Base-by-base conservation (phyloP, 2,113 vertebrate genomes). In the Istiophorus platypterus region DNA sequence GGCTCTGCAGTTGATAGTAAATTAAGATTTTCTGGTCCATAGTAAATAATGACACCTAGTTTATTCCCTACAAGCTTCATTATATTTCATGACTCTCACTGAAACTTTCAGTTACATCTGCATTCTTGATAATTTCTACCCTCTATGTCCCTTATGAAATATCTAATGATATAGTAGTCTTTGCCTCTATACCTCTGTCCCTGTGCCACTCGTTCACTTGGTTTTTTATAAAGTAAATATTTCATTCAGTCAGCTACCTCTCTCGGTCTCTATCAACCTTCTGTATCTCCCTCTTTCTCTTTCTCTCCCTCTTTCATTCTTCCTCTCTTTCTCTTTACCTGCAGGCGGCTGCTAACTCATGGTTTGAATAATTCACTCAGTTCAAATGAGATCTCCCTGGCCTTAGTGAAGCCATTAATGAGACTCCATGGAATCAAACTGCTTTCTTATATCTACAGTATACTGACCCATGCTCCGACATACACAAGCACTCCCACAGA, bases 301-400 rank as follows among this genome's bases (percentile, higher is more conserved):
- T 18, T 14, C 22, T 20, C 5, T 54, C 8, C 18, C 45, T 47
- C 2, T 51, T 20, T 39, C 4, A 57, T 26, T 41, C 14, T 9
- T 18, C 9, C 56, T 13, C 14, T 26, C 26, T 37, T 22, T 24
- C 2, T 17, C 31, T n/a, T 5, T 57, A 80, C 75, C 64, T 90
- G 80, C 51, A 66, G 82, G 72, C 65, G 76, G 85, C 76, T 64
- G 57, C 77, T 59, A 62, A 76, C 73, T 84, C 73, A 58, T 11
- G 0, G 71, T 59, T 58, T 89, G 85, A 89, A 84, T 91, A 88
- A 89, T 91, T 91, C 72, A 51, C 49, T 22, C 49, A 51, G 49
- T 10, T 20, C 18, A 51, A 51, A 51, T 51, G 49, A 51, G 20
- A 51, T 51, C 49, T 10, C 49, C 49, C 20, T 51, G 49, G 49